A percentile compares a stretch with the other conserved stretches of the same genome.
These are phyloP conservation scores for human DNA, from an alignment of 2,113 vertebrate genomes.

Conservation along the genomic window DNA sequence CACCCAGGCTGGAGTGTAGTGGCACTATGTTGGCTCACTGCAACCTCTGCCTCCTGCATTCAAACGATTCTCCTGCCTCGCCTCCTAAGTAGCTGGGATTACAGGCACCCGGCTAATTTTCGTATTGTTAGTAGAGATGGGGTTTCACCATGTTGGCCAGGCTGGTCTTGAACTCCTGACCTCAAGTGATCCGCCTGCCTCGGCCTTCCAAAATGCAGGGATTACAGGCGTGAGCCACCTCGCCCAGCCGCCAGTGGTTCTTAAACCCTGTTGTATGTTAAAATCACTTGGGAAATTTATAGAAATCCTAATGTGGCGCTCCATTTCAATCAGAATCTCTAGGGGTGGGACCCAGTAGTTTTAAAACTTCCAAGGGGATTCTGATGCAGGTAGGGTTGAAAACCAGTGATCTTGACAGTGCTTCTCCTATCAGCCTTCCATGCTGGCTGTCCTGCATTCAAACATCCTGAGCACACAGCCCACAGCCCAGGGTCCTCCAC, in stretches of 20 bases:
- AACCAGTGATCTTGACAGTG: neutral
- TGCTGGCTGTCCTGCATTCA: neutral
- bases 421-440: neutral
- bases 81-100: too few species aligned
- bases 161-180: too few species aligned
- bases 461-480: neutral
- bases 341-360: neutral
- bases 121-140: too few species aligned
- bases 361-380: neutral
- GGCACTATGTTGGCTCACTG: too few species aligned
- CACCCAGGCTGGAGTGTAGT: too few species aligned
- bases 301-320: neutral
- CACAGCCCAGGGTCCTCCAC: neutral
- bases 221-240: too few species aligned
- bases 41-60: too few species aligned
- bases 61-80: too few species aligned
- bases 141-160: too few species aligned
- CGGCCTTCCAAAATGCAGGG: too few species aligned
- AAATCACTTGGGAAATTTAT: neutral
- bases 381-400: neutral
- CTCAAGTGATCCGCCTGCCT: too few species aligned
- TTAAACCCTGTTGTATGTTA: neutral
- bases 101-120: too few species aligned
- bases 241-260: neutral
- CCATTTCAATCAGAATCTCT: neutral